Evolutionary conservation across 2,113 vertebrate genomes (phyloP).

Genomic region (Sylvilagus bachmani): DNA sequence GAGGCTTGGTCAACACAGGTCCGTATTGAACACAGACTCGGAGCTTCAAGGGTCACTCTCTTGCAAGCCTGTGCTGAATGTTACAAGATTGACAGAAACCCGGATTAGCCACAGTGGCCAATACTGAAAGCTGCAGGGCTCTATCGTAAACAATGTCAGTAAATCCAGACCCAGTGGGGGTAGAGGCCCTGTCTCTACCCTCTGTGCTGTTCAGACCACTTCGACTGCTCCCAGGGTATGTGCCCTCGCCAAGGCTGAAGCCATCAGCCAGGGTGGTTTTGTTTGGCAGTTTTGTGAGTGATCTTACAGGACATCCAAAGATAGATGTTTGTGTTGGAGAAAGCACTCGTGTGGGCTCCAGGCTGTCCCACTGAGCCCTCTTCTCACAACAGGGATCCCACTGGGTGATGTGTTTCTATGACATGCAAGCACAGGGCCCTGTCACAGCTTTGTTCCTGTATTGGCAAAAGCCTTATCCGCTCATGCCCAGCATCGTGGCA

Average conservation of each 20-base stretch:
- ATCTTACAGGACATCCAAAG: not conserved
- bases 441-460: not conserved
- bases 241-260: not conserved
- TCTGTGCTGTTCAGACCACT: not conserved
- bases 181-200: not conserved
- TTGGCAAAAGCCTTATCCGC: not conserved
- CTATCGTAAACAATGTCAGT: not conserved
- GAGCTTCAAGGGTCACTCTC: not conserved
- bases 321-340: constrained; percentile 4
- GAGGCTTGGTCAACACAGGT: no score
- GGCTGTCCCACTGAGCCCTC: not conserved
- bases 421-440: not conserved
- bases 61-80: not conserved
- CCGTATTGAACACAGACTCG: not conserved
- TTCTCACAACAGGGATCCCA: not conserved
- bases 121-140: not conserved
- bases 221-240: not conserved
- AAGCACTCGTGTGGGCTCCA: not conserved
- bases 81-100: not conserved
- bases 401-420: not conserved
- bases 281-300: not conserved
- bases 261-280: not conserved
- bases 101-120: no score
- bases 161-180: not conserved
- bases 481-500: no score